phyloP scores from a whole-genome alignment of 2,113 vertebrate species.

The Taurulus bubalis region DNA sequence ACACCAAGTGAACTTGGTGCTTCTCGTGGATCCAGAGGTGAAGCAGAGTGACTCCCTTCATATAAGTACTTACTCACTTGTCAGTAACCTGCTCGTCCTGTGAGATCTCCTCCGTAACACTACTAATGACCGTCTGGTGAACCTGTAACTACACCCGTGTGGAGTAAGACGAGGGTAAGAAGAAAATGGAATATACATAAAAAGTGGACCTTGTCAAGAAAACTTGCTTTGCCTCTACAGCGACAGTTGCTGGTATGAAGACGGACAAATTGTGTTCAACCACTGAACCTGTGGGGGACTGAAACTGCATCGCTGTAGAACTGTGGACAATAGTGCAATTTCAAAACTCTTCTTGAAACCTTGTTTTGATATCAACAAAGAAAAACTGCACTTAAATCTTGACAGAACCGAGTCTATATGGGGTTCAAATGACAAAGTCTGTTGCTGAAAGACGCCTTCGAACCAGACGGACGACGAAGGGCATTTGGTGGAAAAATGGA shows the following conservation, averaged over 20 bases:
- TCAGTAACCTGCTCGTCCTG: constrained; percentile 69
- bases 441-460: constrained; percentile 39
- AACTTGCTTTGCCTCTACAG: constrained; percentile 13
- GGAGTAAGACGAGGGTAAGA: constrained; percentile 31
- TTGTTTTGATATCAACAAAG: constrained; percentile 64
- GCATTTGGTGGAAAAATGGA: constrained; percentile 24
- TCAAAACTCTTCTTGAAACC: constrained; percentile 53
- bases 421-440: constrained; percentile 15
- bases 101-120: constrained; percentile 75
- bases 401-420: constrained; percentile 18
- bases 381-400: constrained; percentile 54
- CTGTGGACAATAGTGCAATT: constrained; percentile 66
- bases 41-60: constrained; percentile 53
- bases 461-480: constrained; percentile 36
- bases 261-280: constrained; percentile 20
- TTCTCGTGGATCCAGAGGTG: constrained; percentile 58
- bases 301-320: constrained; percentile 55
- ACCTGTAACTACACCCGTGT: constrained; percentile 57
- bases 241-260: constrained; percentile 24
- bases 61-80: constrained; percentile 70
- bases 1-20: constrained; percentile 47
- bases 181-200: constrained; percentile 33
- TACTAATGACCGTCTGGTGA: constrained; percentile 78
- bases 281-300: constrained; percentile 22
- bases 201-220: constrained; percentile 46